Conservation (phyloP, 2,888 invertebrate genomes). For the Drosophila austrosaltans region DNA sequence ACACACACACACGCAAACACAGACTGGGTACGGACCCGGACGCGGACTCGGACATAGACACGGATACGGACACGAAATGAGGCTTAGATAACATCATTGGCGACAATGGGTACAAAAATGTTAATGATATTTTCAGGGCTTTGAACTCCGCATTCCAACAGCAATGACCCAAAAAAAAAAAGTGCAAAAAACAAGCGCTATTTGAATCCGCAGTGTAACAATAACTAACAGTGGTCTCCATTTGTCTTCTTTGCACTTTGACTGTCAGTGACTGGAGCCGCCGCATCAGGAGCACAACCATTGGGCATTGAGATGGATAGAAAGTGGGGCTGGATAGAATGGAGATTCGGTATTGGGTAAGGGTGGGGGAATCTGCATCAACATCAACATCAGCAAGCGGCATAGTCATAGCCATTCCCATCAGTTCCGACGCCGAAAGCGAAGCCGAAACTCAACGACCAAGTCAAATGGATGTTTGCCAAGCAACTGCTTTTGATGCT, state of each 20-base stretch:
- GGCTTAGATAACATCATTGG: conserved; percentile 13
- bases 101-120: conserved; percentile 17
- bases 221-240: conserved; percentile 9
- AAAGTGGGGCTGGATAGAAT: not conserved
- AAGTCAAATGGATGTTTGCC: conserved; percentile 15
- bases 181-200: conserved; percentile 9
- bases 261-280: conserved; percentile 9
- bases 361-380: not conserved
- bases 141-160: conserved; percentile 16
- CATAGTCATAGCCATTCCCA: not conserved
- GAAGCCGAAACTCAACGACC: conserved; percentile 2
- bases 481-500: conserved; percentile 14
- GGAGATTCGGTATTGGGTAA: not conserved
- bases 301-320: not conserved
- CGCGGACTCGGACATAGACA: conserved; percentile 6
- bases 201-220: conserved; percentile 18
- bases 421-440: not conserved
- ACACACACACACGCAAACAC: not conserved
- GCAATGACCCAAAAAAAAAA: conserved; percentile 14
- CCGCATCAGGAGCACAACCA: conserved; percentile 7
- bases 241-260: conserved; percentile 18
- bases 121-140: conserved; percentile 21
- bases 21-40: not conserved
- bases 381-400: not conserved
- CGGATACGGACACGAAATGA: conserved; percentile 13